Percentiles rank a stretch among this genome's conserved stretches.
Evolutionary conservation across 2,888 invertebrate species (phyloP).

Genomic region (Ditylenchus weischeri): DNA sequence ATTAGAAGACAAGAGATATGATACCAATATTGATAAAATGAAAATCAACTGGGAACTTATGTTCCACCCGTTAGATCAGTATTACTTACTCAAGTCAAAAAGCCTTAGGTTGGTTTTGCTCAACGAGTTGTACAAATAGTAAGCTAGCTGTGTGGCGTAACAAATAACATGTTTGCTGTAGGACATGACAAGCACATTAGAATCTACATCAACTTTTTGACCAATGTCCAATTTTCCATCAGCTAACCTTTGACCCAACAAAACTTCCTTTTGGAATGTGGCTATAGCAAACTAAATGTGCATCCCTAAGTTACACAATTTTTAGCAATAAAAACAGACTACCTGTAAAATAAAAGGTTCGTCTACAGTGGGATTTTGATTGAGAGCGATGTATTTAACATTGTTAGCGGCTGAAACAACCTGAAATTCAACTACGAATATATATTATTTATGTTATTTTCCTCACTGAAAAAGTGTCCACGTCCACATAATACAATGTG

Average conservation of each 20-base stretch:
- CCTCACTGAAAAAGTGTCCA: slow-evolving; percentile 4
- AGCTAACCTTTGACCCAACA: not conserved
- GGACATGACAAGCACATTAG: slow-evolving; percentile 1
- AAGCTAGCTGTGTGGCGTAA: not conserved
- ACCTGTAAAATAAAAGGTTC: not conserved
- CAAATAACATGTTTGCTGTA: not conserved
- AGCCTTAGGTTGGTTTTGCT: not conserved
- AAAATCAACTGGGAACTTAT: too few species aligned
- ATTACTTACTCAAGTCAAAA: too few species aligned
- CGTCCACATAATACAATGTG: not conserved
- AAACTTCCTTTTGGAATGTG: not conserved
- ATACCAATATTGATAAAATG: too few species aligned
- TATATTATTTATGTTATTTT: too few species aligned
- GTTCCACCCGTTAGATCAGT: too few species aligned
- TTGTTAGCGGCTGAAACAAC: too few species aligned
- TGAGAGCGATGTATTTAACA: too few species aligned
- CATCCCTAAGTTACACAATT: not conserved
- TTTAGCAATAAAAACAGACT: not conserved
- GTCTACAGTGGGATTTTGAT: not conserved
- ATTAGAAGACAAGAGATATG: too few species aligned
- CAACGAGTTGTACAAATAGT: not conserved
- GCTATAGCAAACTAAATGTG: not conserved
- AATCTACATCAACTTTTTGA: not conserved
- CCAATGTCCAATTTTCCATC: not conserved
- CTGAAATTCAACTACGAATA: too few species aligned